Evolutionary conservation across 2,797 vertebrate species (phyloP).

Genomic region (Chloroceryle amazona): DNA sequence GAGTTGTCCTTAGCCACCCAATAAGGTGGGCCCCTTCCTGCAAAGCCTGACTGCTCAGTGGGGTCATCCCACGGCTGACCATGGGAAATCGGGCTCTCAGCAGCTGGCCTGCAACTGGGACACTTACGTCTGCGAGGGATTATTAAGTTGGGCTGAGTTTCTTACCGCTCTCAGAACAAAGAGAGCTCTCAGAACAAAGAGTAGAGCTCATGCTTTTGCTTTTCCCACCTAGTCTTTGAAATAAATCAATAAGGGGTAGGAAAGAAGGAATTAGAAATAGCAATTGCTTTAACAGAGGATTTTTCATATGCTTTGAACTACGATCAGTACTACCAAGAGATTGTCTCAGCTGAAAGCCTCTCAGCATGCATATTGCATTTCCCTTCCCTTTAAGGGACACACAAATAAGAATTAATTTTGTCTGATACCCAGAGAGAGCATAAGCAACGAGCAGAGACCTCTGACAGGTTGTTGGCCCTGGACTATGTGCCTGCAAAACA

Average conservation of each 20-base stretch:
- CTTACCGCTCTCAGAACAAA: neutral
- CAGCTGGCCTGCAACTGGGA: neutral
- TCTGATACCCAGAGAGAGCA: neutral
- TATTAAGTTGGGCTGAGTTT: neutral
- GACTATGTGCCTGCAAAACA: neutral
- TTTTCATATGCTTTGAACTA: neutral
- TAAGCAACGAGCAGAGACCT: neutral
- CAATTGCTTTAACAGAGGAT: neutral
- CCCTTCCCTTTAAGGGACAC: neutral
- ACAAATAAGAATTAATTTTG: neutral
- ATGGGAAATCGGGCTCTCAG: rapidly evolving
- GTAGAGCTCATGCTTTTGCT: neutral
- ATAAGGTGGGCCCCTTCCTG: neutral
- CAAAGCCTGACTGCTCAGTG: neutral
- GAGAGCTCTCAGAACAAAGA: neutral
- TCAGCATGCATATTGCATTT: neutral
- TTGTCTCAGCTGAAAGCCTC: neutral
- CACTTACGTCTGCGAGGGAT: neutral
- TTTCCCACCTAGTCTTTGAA: neutral
- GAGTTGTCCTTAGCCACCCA: neutral
- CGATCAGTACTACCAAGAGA: neutral
- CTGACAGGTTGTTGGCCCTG: conserved; percentile 16
- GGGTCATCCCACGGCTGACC: neutral
- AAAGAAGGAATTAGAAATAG: neutral
- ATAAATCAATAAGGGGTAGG: neutral